Conservation (phyloP, 2,888 invertebrate genomes). For the Thera britannica region DNA sequence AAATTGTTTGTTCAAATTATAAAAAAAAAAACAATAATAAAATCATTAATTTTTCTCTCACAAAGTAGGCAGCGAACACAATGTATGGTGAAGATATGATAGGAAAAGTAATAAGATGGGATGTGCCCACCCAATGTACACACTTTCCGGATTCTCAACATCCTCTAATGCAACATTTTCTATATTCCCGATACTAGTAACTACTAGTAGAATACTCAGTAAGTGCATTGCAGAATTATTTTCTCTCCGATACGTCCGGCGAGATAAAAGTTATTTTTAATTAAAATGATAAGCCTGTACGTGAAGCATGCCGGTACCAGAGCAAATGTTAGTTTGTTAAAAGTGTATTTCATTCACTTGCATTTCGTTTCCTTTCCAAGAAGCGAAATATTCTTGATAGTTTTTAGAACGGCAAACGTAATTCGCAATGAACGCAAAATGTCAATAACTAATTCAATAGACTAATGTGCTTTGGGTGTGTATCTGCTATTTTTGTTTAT, state of each 20-base stretch:
- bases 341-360: not conserved
- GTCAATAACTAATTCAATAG: too few species aligned
- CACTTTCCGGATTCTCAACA: not conserved
- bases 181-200: slow-evolving; percentile 35
- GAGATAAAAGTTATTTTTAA: slow-evolving; percentile 47
- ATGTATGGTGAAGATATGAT: too few species aligned
- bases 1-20: too few species aligned
- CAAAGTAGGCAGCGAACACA: too few species aligned
- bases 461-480: too few species aligned
- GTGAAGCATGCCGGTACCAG: not conserved
- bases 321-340: slow-evolving; percentile 6
- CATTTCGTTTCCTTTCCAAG: not conserved
- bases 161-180: slow-evolving; percentile 22
- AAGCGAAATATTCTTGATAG: not conserved
- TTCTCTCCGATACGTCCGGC: slow-evolving; percentile 48
- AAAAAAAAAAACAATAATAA: too few species aligned
- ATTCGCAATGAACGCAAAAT: not conserved
- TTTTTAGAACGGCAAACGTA: not conserved
- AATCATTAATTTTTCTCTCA: too few species aligned
- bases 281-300: slow-evolving; percentile 52
- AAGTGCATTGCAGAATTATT: slow-evolving; percentile 58
- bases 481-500: too few species aligned
- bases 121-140: not conserved
- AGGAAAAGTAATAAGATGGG: too few species aligned
- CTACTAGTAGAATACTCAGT: slow-evolving; percentile 36